These are phyloP conservation scores for Yasuhikotakia modesta DNA, from an alignment of 2,797 vertebrate genomes.

Conservation along the genomic window DNA sequence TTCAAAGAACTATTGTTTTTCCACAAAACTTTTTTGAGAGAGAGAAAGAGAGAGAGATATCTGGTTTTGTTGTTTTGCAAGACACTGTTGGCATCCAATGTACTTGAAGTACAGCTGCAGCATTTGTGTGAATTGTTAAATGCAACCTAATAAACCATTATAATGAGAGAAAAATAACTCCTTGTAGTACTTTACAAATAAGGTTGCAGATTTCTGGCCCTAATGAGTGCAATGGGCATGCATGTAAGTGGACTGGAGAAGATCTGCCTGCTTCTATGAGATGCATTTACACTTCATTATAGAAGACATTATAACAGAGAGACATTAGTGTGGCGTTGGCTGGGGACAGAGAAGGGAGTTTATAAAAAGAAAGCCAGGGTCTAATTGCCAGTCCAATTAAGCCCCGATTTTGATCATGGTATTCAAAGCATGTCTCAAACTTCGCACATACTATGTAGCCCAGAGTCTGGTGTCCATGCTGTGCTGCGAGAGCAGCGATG, in stretches of 20 bases:
- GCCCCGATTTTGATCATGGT: neutral
- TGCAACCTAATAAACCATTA: neutral
- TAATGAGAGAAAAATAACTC: neutral
- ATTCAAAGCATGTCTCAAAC: conserved; percentile 33
- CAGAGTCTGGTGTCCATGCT: conserved; percentile 6
- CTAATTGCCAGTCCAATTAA: conserved; percentile 57
- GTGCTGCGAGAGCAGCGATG: neutral
- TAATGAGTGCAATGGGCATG: conserved; percentile 3
- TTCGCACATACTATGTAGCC: conserved; percentile 16
- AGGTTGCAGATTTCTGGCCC: conserved; percentile 11
- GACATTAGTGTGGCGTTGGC: neutral
- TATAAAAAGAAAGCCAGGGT: neutral
- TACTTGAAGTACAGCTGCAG: neutral
- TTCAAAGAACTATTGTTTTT: too few relatives aligned
- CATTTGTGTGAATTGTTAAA: neutral
- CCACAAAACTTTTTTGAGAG: too few relatives aligned
- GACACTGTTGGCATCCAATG: neutral
- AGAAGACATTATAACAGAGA: neutral
- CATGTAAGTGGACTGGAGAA: neutral
- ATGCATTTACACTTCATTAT: conserved; percentile 13
- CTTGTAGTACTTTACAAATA: neutral
- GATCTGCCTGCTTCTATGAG: conserved; percentile 12
- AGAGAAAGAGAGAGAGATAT: neutral
- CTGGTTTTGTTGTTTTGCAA: neutral
- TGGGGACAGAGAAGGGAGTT: neutral